Conservation (phyloP, 2,888 invertebrate genomes). For the Scaptomyza flava region DNA sequence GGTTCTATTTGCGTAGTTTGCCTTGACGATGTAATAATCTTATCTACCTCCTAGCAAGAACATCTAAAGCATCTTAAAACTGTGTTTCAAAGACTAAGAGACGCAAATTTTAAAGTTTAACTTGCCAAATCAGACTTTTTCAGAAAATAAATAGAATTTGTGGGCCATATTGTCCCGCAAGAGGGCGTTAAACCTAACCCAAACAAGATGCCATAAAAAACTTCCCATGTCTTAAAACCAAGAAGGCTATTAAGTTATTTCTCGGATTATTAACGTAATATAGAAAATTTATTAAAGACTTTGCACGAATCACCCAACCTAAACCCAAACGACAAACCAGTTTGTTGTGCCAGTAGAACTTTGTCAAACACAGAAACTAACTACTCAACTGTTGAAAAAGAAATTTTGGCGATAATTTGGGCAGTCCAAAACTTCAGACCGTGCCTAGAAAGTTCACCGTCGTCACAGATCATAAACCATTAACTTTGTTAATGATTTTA, state of each 20-base stretch:
- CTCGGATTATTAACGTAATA: not conserved
- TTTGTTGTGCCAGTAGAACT: constrained; percentile 22
- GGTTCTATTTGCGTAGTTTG: not conserved
- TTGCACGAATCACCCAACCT: too few species aligned
- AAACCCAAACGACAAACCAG: constrained; percentile 14
- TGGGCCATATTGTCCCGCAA: too few species aligned
- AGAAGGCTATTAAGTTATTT: constrained; percentile 7
- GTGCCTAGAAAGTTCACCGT: too few species aligned
- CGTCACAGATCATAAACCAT: too few species aligned
- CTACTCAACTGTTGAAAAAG: constrained; percentile 21
- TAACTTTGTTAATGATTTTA: too few species aligned
- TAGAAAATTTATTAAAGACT: constrained; percentile 5
- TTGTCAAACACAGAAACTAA: constrained; percentile 8
- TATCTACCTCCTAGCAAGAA: not conserved
- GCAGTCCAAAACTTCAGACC: too few species aligned
- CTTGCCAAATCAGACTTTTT: not conserved
- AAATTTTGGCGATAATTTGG: constrained; percentile 20
- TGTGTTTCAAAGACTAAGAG: not conserved
- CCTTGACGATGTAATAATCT: not conserved
- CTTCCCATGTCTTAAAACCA: too few species aligned
- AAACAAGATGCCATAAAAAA: too few species aligned
- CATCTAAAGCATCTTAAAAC: not conserved
- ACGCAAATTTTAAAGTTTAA: not conserved
- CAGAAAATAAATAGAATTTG: not conserved
- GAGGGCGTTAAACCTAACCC: too few species aligned